Percentiles rank a stretch among this genome's conserved stretches.
phyloP scores from a whole-genome alignment of 2,113 vertebrate species.

The Peromyscus leucopus region DNA sequence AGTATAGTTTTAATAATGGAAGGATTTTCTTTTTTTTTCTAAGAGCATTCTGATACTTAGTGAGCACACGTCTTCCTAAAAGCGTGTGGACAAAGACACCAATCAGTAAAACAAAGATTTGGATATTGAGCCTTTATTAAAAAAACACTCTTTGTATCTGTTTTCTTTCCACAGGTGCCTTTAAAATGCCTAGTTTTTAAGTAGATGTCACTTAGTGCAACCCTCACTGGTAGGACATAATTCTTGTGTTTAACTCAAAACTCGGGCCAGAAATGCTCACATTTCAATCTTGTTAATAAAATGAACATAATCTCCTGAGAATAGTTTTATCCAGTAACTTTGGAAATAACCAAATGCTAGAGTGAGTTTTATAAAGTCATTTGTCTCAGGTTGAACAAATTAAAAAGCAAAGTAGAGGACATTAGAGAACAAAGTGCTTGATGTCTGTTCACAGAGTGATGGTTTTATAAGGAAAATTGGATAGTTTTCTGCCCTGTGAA shows the following conservation, averaged over 20 bases:
- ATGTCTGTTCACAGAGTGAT: not conserved
- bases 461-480: slow-evolving; percentile 21
- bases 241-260: slow-evolving; percentile 67
- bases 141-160: not conserved
- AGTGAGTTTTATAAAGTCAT: slow-evolving; percentile 55
- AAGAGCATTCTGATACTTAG: not conserved
- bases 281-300: slow-evolving; percentile 72
- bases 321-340: slow-evolving; percentile 64
- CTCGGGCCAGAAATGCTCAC: slow-evolving; percentile 57
- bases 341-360: slow-evolving; percentile 66
- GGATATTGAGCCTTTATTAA: slow-evolving; percentile 5
- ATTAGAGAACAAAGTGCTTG: not conserved
- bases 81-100: not conserved
- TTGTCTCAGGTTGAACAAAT: slow-evolving; percentile 63
- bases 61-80: slow-evolving; percentile 46
- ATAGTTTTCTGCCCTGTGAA: not conserved
- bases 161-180: slow-evolving; percentile 31
- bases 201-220: slow-evolving; percentile 24
- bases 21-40: not conserved
- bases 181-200: slow-evolving; percentile 60
- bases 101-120: slow-evolving; percentile 15
- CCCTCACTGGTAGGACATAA: slow-evolving; percentile 56
- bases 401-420: slow-evolving; percentile 53
- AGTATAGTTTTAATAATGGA: not conserved
- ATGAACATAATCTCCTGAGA: slow-evolving; percentile 69